These are phyloP conservation scores for Andricus curvator DNA, from an alignment of 2,888 invertebrate species.

Conservation along the genomic window DNA sequence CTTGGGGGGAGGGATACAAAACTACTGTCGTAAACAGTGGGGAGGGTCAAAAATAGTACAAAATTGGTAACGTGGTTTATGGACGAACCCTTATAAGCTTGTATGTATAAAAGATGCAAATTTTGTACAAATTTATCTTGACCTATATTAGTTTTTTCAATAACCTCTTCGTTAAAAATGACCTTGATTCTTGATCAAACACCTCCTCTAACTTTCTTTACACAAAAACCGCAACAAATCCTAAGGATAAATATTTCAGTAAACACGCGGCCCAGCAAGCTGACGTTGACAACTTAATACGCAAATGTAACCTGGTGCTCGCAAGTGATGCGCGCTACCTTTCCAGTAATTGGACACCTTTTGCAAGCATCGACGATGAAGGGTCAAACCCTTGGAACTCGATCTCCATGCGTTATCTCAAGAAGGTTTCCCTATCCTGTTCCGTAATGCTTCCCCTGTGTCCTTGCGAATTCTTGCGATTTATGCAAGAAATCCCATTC, in stretches of 20 bases:
- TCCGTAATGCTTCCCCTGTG: conserved; percentile 47
- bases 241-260: background rate
- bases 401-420: conserved; percentile 59
- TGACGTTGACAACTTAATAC: conserved; percentile 12
- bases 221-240: background rate
- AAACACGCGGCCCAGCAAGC: background rate
- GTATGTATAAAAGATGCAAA: too few species aligned
- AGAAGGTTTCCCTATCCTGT: conserved; percentile 65
- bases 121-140: background rate
- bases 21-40: too few species aligned
- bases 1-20: too few species aligned
- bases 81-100: too few species aligned
- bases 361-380: conserved; percentile 57
- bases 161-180: background rate
- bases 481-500: background rate
- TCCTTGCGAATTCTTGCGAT: background rate
- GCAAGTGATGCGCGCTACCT: conserved; percentile 15
- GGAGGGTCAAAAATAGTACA: too few species aligned
- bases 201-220: background rate
- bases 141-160: background rate
- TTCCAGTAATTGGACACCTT: conserved; percentile 62
- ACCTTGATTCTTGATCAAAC: background rate
- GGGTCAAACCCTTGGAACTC: conserved; percentile 62
- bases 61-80: too few species aligned
- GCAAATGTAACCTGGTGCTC: background rate